phyloP scores from a whole-genome alignment of 1,140 invertebrate genomes.

The Triops cancriformis region DNA sequence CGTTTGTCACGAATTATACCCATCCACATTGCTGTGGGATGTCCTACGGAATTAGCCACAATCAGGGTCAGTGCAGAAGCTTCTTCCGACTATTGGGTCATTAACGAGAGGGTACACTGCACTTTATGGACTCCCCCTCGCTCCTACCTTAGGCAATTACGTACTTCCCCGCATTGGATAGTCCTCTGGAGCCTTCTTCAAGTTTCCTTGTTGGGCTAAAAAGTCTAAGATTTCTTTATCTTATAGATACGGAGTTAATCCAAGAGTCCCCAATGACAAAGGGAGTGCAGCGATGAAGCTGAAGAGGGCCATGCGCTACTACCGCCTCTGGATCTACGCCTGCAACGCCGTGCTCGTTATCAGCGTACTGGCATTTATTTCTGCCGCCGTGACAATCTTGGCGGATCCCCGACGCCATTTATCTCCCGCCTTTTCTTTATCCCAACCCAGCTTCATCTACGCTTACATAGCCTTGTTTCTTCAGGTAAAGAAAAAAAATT shows the following conservation, averaged over 20 bases:
- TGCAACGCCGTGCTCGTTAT: conserved; percentile 77
- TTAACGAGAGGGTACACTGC: no score
- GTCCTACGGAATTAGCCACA: no score
- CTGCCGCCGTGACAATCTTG: conserved; percentile 61
- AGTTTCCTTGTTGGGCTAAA: no score
- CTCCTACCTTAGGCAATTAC: no score
- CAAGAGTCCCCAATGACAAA: background rate
- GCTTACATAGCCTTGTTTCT: conserved; percentile 68
- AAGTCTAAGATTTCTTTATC: no score
- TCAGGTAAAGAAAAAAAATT: conserved; percentile 37
- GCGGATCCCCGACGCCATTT: conserved; percentile 58
- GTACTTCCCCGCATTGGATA: no score
- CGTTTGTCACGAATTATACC: no score
- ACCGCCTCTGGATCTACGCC: conserved; percentile 85
- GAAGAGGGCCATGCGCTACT: conserved; percentile 52
- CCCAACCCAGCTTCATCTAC: conserved; percentile 73
- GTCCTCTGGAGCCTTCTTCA: no score
- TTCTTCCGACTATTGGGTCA: no score
- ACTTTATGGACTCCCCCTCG: no score
- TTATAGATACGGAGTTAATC: background rate
- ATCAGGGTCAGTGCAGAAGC: no score
- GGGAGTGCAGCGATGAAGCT: conserved; percentile 34
- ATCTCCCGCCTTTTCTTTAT: conserved; percentile 47
- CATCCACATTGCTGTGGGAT: no score
- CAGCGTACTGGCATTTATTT: conserved; percentile 67